Evolutionary conservation across 1,140 invertebrate genomes (phyloP), one percentile per base, ranked within the genome.

Genomic region (Rhagoletis pomonella): DNA sequence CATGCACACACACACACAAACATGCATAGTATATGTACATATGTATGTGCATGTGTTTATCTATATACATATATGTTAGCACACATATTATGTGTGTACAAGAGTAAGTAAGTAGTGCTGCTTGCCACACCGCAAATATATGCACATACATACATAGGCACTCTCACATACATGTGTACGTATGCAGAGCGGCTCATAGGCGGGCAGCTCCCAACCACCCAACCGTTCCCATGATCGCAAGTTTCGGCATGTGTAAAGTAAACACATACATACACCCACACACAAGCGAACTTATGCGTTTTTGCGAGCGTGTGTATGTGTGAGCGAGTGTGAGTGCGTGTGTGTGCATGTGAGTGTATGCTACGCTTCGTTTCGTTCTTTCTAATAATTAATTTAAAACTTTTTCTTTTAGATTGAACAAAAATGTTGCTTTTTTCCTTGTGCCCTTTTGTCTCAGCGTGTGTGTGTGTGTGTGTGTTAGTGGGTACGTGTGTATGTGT

Each of bases 361-460:
- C n/a, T 67, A 91, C 65, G 65, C 62, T 58, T 87, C 91, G 90
- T 91, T 90, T 91, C 90, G 87, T 84, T 88, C 44, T 87, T 91
- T 91, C 91, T 92, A 92, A 92, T 92, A 92, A 92, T 92, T 92
- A 92, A 92, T 92, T 92, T 92, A 92, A 92, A 92, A 92, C 89
- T 92, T 92, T 91, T 92, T 81, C 73, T 65, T 58, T 60, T 39
- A 87, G 60, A 62, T 81, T 86, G 86, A 86, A 86, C 60, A 86
- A 81, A 81, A 81, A 81, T 81, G 73, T 58, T 81, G 6, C 12
- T 85, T 84, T 85, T 6, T 69, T 77, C 5, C 47, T 12, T 85
- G 42, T 9, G 64, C 19, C 12, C 29, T 9, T 84, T 65, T 55
- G 77, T 58, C 47, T 47, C 9, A 84, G 47, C 58, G n/a, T 58